These are phyloP conservation scores for Pyrrhopygopsis socrates DNA, from an alignment of 2,888 invertebrate genomes.

Conservation along the genomic window DNA sequence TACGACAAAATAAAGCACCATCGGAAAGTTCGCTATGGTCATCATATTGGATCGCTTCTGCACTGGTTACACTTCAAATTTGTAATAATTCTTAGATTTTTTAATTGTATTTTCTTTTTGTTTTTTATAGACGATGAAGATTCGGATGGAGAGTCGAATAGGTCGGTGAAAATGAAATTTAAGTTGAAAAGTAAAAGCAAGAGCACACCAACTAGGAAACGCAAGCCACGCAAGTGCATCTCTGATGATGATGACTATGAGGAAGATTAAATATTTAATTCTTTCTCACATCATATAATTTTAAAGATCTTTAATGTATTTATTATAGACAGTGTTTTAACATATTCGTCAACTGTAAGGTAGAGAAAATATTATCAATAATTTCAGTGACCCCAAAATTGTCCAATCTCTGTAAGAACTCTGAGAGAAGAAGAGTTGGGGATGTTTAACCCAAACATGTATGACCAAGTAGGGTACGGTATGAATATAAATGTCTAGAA, in stretches of 20 bases:
- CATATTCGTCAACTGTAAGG: too few relatives aligned
- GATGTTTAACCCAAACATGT: too few relatives aligned
- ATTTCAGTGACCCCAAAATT: neutral
- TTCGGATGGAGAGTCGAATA: slow-evolving; percentile 96
- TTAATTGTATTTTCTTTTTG: neutral
- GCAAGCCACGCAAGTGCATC: slow-evolving; percentile 96
- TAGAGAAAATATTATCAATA: neutral
- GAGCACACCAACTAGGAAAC: slow-evolving; percentile 94
- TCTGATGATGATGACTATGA: slow-evolving; percentile 97
- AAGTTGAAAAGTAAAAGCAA: slow-evolving; percentile 96
- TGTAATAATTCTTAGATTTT: neutral
- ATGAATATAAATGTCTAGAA: too few relatives aligned
- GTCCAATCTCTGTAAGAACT: too few relatives aligned
- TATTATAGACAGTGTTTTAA: slow-evolving; percentile 30
- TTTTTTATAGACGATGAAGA: slow-evolving; percentile 93
- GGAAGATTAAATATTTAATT: slow-evolving; percentile 91
- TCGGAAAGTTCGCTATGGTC: too few relatives aligned
- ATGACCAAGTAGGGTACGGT: too few relatives aligned
- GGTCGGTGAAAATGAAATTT: slow-evolving; percentile 97
- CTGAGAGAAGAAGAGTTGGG: too few relatives aligned
- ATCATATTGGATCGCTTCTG: too few relatives aligned
- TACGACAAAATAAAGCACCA: too few relatives aligned
- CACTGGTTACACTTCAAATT: too few relatives aligned
- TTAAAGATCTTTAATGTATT: slow-evolving; percentile 28
- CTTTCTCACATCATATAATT: neutral